Base-by-base conservation (phyloP, 2,888 invertebrate genomes). In the Coelopa pilipes region DNA sequence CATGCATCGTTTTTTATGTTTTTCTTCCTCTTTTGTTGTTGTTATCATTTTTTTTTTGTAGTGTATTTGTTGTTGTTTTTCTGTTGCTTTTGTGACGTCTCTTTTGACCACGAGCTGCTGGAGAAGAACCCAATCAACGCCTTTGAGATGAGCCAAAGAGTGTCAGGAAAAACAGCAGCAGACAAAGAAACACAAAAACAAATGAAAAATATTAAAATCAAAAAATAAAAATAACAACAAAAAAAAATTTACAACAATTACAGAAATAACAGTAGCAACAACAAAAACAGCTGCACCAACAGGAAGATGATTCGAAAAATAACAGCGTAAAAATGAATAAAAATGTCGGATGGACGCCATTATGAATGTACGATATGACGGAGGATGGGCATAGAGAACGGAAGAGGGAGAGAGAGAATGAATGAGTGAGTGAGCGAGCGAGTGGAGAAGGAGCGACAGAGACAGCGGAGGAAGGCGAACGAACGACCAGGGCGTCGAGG, bases 81-180 rank as follows among this genome's bases (percentile, higher is more conserved):
- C 10, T 53, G 1, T 53, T n/a, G 10, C 13, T 15, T 11, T 34
- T n/a, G 12, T 34, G 34, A 21, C 57, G 45, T 46, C 59, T 15
- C 47, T 47, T 68, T 69, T 59, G 69, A 69, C 46, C 57, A 45
- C 57, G 59, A 34, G 34, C 34, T 34, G 34, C 34, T 34, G 34
- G 34, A 34, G 34, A 17, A 55, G 69, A 57, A 59, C 69, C 59
- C 57, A 69, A 69, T 69, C 57, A 69, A 55, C 69, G 69, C 69
- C 59, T 69, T 69, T 69, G 69, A 69, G 19, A 69, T 69, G 69
- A 69, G 57, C n/a, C n/a, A 46, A 59, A 57, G 69, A 59, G 59
- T 59, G 57, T 69, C 34, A 46, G 57, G 69, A 69, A 59, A 69
- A 59, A 45, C 59, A 47, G 46, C 47, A 59, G 34, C 13, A 62